phyloP scores from a whole-genome alignment of 2,888 invertebrate genomes.

The Drosophila eohydei region DNA sequence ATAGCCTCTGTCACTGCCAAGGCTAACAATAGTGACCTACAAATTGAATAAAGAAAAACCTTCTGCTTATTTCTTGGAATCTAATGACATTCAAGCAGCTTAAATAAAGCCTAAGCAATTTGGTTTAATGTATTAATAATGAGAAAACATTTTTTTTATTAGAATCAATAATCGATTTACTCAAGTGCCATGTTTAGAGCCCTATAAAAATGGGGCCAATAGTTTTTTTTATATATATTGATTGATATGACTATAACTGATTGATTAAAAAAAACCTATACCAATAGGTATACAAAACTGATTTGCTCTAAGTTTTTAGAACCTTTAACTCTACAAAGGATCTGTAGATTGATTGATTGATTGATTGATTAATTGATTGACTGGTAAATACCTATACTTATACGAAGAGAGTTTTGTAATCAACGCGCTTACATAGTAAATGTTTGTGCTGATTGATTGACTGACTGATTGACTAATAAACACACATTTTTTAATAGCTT shows the following conservation, averaged over 20 bases:
- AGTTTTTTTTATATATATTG: neutral
- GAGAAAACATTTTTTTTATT: neutral
- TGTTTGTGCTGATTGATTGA: neutral
- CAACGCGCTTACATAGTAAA: too few relatives aligned
- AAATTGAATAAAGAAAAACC: conserved; percentile 4
- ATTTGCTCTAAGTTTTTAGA: too few relatives aligned
- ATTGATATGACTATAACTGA: neutral
- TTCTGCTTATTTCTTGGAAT: conserved; percentile 8
- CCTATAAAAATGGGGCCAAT: neutral
- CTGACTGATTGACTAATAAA: neutral
- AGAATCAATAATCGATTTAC: neutral
- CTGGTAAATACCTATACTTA: too few relatives aligned
- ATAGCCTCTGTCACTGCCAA: conserved; percentile 48
- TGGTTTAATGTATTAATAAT: conserved; percentile 9
- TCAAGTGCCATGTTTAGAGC: neutral
- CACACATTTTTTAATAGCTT: too few relatives aligned
- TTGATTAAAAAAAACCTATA: too few relatives aligned
- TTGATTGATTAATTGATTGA: neutral
- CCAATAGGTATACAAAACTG: neutral
- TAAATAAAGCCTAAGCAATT: conserved; percentile 6
- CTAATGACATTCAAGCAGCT: conserved; percentile 22
- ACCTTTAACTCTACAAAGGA: too few relatives aligned
- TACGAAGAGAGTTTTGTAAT: too few relatives aligned
- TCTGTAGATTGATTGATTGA: neutral
- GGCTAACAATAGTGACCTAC: conserved; percentile 29